Evolutionary conservation across 2,888 invertebrate species (phyloP).

Genomic region (Leptinotarsa peninsularis): DNA sequence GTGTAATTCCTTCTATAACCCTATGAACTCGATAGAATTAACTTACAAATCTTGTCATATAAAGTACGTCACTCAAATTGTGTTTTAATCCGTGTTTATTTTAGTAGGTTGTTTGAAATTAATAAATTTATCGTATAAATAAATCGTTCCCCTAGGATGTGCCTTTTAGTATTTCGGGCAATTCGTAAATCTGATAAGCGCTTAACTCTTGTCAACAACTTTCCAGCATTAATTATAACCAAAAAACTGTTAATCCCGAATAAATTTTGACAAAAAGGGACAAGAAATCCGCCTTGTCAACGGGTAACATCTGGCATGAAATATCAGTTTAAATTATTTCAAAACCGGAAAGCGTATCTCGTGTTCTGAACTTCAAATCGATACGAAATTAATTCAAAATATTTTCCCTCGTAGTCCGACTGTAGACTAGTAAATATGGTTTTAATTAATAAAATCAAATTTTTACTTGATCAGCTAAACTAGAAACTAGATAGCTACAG

Average conservation of each 20-base stretch:
- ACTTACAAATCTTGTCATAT: neutral
- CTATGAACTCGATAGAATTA: neutral
- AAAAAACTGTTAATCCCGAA: conserved; percentile 31
- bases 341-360: conserved; percentile 2
- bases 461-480: too few species aligned
- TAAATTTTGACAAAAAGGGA: conserved; percentile 25
- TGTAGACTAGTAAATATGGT: too few species aligned
- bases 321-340: conserved; percentile 25
- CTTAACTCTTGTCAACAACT: conserved; percentile 23
- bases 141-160: neutral
- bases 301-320: conserved; percentile 33
- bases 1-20: too few species aligned
- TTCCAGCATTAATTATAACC: conserved; percentile 29
- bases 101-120: conserved; percentile 19
- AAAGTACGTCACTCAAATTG: neutral
- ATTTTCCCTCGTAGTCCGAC: too few species aligned
- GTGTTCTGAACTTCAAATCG: neutral
- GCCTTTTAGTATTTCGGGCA: conserved; percentile 4
- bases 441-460: too few species aligned
- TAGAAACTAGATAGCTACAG: too few species aligned
- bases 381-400: neutral
- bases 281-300: conserved; percentile 25
- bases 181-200: conserved; percentile 19
- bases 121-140: neutral
- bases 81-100: neutral